phyloP scores from a whole-genome alignment of 1,140 invertebrate genomes.

The Drosophila simulans region DNA sequence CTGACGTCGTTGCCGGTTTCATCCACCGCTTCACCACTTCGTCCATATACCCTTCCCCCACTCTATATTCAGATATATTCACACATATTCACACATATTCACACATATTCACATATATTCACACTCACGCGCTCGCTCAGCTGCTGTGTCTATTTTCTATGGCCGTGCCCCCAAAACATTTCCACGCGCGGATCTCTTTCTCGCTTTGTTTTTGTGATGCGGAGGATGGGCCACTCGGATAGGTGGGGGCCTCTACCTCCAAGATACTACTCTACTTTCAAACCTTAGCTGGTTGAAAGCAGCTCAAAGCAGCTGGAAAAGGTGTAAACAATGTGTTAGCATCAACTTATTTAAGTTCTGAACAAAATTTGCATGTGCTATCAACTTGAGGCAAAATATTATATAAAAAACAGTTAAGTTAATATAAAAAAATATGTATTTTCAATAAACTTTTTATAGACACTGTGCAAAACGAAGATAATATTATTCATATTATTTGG shows the following conservation, averaged over 20 bases:
- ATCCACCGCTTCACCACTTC: not conserved
- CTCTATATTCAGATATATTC: no score
- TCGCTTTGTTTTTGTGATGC: constrained; percentile 4
- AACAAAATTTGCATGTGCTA: not conserved
- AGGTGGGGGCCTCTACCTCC: not conserved
- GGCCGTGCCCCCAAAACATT: constrained; percentile 64
- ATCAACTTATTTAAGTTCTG: not conserved
- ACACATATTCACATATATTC: not conserved
- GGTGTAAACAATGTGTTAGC: not conserved
- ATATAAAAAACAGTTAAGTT: not conserved
- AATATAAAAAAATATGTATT: not conserved
- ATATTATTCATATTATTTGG: not conserved
- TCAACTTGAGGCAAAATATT: not conserved
- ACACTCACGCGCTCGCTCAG: constrained; percentile 18
- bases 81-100: not conserved
- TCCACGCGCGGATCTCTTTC: constrained; percentile 7
- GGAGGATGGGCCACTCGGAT: constrained; percentile 18
- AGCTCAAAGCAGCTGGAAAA: not conserved
- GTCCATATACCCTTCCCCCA: constrained; percentile 7
- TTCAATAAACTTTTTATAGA: not conserved
- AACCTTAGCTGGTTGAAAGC: not conserved
- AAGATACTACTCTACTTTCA: not conserved
- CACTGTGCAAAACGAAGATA: constrained; percentile 2
- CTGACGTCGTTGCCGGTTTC: constrained; percentile 34
- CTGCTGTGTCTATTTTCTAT: constrained; percentile 32